A percentile compares a stretch with the other conserved stretches of the same genome.
phyloP scores from a whole-genome alignment of 2,113 vertebrate species.

The Pygoscelis antarcticus region DNA sequence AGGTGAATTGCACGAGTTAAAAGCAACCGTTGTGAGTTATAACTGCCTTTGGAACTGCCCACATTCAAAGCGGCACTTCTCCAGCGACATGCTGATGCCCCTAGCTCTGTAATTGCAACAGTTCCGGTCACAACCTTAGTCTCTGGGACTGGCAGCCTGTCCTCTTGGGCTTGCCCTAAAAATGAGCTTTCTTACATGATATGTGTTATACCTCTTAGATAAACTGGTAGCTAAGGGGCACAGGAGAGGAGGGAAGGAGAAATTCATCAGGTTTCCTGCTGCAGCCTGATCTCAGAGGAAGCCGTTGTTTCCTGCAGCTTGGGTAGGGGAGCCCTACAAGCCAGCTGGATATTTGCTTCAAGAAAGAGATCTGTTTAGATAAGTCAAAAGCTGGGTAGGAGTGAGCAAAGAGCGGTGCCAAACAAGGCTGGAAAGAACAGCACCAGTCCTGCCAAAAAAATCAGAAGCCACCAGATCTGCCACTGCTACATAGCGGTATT shows the following conservation, averaged over 20 bases:
- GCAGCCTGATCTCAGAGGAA: conserved; percentile 34
- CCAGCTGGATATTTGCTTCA: not conserved
- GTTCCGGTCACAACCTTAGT: not conserved
- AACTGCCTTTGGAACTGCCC: not conserved
- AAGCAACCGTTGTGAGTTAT: not conserved
- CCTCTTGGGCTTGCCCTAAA: not conserved
- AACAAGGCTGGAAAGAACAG: not conserved
- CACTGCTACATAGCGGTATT: rapidly evolving
- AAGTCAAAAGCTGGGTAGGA: not conserved
- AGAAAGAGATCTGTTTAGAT: not conserved
- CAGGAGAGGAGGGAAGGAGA: conserved; percentile 5
- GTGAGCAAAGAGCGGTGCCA: not conserved
- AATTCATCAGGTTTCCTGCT: conserved; percentile 1
- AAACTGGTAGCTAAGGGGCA: not conserved
- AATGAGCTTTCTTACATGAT: not conserved
- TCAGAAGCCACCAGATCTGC: not conserved
- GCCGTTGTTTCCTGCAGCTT: conserved; percentile 22
- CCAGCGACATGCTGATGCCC: not conserved
- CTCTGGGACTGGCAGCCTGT: not conserved
- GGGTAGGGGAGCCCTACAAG: not conserved
- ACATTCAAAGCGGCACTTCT: not conserved
- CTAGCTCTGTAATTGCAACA: not conserved
- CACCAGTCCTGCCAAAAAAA: not conserved
- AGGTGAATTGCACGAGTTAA: not conserved
- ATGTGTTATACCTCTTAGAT: not conserved